These are phyloP conservation scores for Macrocentrus cingulum DNA, from an alignment of 1,140 invertebrate species.

Conservation along the genomic window DNA sequence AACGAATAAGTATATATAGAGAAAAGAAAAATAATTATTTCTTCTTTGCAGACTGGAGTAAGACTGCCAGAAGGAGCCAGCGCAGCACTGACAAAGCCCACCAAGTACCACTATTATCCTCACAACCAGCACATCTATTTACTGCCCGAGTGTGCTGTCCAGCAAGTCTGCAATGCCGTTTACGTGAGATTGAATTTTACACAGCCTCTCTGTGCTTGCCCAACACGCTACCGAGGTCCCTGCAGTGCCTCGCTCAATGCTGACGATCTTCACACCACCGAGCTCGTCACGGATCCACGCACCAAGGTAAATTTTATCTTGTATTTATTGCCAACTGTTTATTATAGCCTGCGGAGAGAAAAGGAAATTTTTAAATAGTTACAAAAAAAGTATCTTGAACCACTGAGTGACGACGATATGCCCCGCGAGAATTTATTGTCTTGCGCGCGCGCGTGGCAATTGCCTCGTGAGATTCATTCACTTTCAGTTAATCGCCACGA, in stretches of 20 bases:
- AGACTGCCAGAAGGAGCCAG: conserved; percentile 71
- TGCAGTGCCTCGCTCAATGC: conserved; percentile 86
- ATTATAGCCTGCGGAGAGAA: too few relatives aligned
- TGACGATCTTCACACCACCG: conserved; percentile 88
- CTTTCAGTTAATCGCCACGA: too few relatives aligned
- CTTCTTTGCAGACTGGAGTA: conserved; percentile 68
- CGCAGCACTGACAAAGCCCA: conserved; percentile 73
- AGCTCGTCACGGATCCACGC: conserved; percentile 79
- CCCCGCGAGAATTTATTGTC: too few relatives aligned
- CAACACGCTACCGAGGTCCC: conserved; percentile 78
- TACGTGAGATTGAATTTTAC: conserved; percentile 90
- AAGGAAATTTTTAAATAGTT: too few relatives aligned
- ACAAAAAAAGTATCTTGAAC: too few relatives aligned
- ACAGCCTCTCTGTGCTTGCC: conserved; percentile 88
- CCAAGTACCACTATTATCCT: conserved; percentile 92
- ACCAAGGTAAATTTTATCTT: conserved; percentile 66
- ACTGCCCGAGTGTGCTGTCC: conserved; percentile 88
- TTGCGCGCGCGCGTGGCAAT: too few relatives aligned
- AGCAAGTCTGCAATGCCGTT: conserved; percentile 91
- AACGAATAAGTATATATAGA: not conserved
- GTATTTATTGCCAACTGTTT: not conserved
- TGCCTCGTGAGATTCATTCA: too few relatives aligned
- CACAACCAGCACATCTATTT: conserved; percentile 90
- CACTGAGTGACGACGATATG: too few relatives aligned
- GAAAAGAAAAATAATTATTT: not conserved